Percentiles rank a stretch among this genome's conserved stretches.
These are phyloP conservation scores for Lepetodrilus schrolli DNA, from an alignment of 2,888 invertebrate species.

Conservation along the genomic window DNA sequence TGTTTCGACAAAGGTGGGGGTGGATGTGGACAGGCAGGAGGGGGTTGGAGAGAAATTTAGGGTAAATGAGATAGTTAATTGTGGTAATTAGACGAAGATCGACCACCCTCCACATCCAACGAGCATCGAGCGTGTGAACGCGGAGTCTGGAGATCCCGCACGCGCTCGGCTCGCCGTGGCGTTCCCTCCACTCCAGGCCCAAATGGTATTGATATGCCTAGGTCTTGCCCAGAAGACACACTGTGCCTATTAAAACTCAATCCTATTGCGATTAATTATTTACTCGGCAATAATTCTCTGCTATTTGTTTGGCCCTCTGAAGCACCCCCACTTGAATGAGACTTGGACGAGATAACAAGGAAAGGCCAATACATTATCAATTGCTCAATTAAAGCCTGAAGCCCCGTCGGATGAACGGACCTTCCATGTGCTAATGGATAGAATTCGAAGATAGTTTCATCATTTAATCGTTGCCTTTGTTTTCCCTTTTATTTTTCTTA, in stretches of 20 bases:
- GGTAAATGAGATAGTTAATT: constrained; percentile 18
- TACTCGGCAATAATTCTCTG: constrained; percentile 24
- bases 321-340: constrained; percentile 20
- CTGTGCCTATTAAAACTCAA: constrained; percentile 28
- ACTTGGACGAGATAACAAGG: constrained; percentile 23
- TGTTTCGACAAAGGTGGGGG: too few relatives aligned
- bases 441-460: neutral
- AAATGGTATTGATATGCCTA: constrained; percentile 1
- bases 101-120: neutral
- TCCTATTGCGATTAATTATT: constrained; percentile 29
- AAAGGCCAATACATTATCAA: constrained; percentile 20
- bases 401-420: neutral
- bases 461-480: neutral
- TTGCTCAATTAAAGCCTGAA: constrained; percentile 19
- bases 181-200: neutral
- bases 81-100: constrained; percentile 10
- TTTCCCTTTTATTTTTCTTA: constrained; percentile 13
- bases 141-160: neutral
- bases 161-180: constrained; percentile 10
- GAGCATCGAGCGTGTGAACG: neutral
- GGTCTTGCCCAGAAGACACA: neutral
- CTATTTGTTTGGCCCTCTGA: constrained; percentile 26
- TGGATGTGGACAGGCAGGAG: too few relatives aligned
- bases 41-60: too few relatives aligned
- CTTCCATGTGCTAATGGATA: neutral